Base-by-base conservation (phyloP, 2,113 vertebrate species). In the Xiphophorus maculatus region DNA sequence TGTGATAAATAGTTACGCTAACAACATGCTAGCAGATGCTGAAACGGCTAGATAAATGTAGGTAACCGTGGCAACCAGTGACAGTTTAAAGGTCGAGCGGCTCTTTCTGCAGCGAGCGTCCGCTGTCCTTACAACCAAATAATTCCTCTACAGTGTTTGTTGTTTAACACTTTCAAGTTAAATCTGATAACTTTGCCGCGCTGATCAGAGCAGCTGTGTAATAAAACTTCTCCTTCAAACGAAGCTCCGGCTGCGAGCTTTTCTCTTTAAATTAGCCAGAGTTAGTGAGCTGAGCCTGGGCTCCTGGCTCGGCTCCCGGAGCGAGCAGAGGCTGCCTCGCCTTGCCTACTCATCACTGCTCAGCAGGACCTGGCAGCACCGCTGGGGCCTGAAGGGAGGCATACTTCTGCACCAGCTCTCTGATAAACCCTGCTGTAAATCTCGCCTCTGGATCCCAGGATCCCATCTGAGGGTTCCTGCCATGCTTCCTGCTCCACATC, bases 251-350 rank as follows among this genome's bases (percentile, higher is more conserved):
- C 30, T 32, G 66, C 63, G 73, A 75, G 63, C 44, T 67, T 79
- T 74, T 81, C 77, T 69, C 48, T 72, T 62, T 80, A 71, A 62
- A 78, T 84, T 66, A 87, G 64, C 70, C 77, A 66, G 54, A 67
- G 76, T 63, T 64, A 54, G 58, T 71, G 73, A 87, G 66, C 67
- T 74, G 32, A 6, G 69, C 63, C 29, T 37, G 22, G 54, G 37
- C 76, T 72, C 74, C 37, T 25, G 44, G 66, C 79, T 74, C n/a
- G 13, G 73, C 54, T 80, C 84, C 69, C 28, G 66, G 68, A 66
- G 72, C 74, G 85, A 87, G 73, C 70, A 83, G 81, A 82, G 74
- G 73, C 76, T 60, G 37, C 51, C 69, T 79, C 61, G 66, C 61
- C 40, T 48, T 60, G 62, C 37, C 66, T 51, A 64, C 67, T 54